Base-by-base conservation (phyloP, 2,113 vertebrate species). In the Nibea albiflora region DNA sequence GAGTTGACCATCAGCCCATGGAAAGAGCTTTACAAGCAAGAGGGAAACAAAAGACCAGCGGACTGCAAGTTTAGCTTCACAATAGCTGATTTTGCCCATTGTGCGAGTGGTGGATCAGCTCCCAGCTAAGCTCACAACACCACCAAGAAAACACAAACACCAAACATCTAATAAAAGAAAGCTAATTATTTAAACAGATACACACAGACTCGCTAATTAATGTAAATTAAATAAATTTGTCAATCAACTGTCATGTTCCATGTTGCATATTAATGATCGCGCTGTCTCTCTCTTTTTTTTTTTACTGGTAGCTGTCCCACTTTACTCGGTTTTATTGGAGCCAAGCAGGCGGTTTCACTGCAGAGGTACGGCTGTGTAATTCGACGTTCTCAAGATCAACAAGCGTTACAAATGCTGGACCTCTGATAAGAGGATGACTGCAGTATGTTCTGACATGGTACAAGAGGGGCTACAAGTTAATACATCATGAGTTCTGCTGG, bases 291-390 rank as follows among this genome's bases (percentile, higher is more conserved):
- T 39, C 39, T 68, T 16, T 39, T 39, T 50, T 10, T 31, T 8
- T 31, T 58, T 66, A 5, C 54, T 0, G 9, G 46, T n/a, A 94
- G 93, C 49, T 94, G 92, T 42, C 81, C 5, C 49, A 92, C 94
- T 9, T 2, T 57, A 1, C 0, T 93, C 28, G 93, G 93, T 11
- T 44, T 5, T 1, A 4, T 5, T 0, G 92, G 93, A 53, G 88
- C 76, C 3, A 80, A 10, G 49, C 95, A 95, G 88, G 10, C 60
- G 17, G 2, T 94, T 58, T 91, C 90, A 4, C 84, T 96, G 78
- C 75, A 90, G 73, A 73, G 0, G 56, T 67, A 2, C 0, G 87
- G 89, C 46, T 95, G 94, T 15, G 0, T 95, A 0, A 0, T 1
- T 26, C 24, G 89, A 95, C 53, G 54, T 92, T 17, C 10, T 71